These are phyloP conservation scores for Chesias legatella DNA, from an alignment of 2,888 invertebrate species.

Conservation along the genomic window DNA sequence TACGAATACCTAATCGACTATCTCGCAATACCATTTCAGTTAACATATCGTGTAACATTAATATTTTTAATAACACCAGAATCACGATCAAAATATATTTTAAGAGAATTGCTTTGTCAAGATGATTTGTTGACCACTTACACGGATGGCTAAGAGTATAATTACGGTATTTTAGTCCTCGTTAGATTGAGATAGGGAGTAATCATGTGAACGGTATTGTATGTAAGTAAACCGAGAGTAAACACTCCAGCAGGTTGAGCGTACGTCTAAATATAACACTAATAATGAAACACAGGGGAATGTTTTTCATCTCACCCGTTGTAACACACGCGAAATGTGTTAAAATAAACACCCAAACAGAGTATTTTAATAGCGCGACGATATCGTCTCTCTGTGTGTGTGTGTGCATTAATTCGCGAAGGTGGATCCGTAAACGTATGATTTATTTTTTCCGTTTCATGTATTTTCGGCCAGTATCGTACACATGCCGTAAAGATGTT, in stretches of 20 bases:
- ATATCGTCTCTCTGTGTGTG: no score
- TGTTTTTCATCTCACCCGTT: conserved; percentile 78
- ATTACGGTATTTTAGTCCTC: conserved; percentile 26
- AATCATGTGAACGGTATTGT: conserved; percentile 67
- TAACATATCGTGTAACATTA: conserved; percentile 61
- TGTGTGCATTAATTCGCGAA: conserved; percentile 70
- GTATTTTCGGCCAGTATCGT: conserved; percentile 46
- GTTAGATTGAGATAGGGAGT: conserved; percentile 30
- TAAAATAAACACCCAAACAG: conserved; percentile 77
- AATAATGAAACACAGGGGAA: conserved; percentile 79
- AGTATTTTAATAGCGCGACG: conserved; percentile 74
- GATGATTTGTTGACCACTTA: conserved; percentile 48
- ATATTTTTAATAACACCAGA: conserved; percentile 50
- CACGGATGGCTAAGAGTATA: conserved; percentile 25
- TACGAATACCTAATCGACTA: conserved; percentile 61
- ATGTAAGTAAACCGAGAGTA: conserved; percentile 66
- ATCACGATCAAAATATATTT: conserved; percentile 50
- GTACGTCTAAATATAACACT: conserved; percentile 72
- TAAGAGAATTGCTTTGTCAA: conserved; percentile 53
- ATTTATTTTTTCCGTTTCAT: conserved; percentile 62
- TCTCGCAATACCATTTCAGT: conserved; percentile 57
- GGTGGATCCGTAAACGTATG: conserved; percentile 59
- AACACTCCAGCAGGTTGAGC: conserved; percentile 76
- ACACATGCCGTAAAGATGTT: conserved; percentile 62
- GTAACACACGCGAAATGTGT: conserved; percentile 75